Base-by-base conservation (phyloP, 2,797 vertebrate species). In the Arrhamphus sclerolepis region DNA sequence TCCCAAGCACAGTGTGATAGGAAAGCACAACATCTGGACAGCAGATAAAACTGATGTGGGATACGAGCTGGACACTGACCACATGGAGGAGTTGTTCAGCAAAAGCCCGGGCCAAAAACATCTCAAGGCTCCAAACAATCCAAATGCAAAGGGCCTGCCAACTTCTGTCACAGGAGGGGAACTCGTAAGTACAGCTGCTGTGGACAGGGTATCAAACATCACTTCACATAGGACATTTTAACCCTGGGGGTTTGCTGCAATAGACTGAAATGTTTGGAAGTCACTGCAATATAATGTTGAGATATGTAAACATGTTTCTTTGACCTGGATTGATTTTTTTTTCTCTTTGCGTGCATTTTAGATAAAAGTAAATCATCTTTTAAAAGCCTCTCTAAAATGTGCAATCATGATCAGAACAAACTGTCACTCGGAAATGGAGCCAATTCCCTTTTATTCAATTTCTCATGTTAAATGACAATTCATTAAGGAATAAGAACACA, bases 31-130 rank as follows among this genome's bases (percentile, higher is more conserved):
- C 69, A 92, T 94, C 56, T 94, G 92, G 93, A 95, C 93, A 0
- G 66, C 62, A 4, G 86, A 93, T 42, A 86, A 81, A 41, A 72
- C 70, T 6, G 66, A 75, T 29, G 88, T 75, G 2, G 83, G 84
- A 44, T 92, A 92, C 39, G 78, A 93, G 51, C 82, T 95, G 73
- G 93, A 95, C 82, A 91, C 93, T 0, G 72, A 84, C 48, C 87
- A 63, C 44, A 95, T 95, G 77, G 93, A 95, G 74, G 92, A 94
- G 72, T 85, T 95, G 44, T 95, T 95, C 68, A 93, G 92, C 42
- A 88, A 80, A 40, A 90, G 89, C 51, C 84, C 89, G 67, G 69
- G 16, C 16, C 78, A 80, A 46, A 66, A 78, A 8, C 72, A 85
- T 28, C 14, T 66, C 16, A 80, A 83, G 41, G 49, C 71, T 52